Evolutionary conservation across 2,113 vertebrate species (phyloP).

Genomic region (Tichodroma muraria): DNA sequence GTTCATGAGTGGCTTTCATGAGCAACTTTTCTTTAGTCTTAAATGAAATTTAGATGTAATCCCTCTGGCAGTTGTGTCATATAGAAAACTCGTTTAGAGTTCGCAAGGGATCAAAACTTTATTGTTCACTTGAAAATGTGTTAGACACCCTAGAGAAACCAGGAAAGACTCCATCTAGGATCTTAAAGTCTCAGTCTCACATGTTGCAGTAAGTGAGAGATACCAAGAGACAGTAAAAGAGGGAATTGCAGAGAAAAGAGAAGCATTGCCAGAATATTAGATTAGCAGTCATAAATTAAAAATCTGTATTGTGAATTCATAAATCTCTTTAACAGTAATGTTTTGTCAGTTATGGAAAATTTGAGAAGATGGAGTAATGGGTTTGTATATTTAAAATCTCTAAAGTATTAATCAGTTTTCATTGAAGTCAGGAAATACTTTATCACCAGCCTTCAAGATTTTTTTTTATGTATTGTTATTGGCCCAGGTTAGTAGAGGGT

Average conservation of each 20-base stretch:
- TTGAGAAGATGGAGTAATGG: neutral
- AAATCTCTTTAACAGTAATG: slow-evolving; percentile 4
- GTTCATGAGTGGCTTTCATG: neutral
- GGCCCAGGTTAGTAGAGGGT: slow-evolving; percentile 17
- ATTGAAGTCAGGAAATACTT: slow-evolving; percentile 4
- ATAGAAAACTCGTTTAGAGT: slow-evolving; percentile 17
- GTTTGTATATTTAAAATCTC: neutral
- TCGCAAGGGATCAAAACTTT: neutral
- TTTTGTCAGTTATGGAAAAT: neutral
- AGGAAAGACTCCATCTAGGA: neutral
- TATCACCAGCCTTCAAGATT: slow-evolving; percentile 18
- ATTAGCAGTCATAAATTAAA: slow-evolving; percentile 34
- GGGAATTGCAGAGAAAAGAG: neutral
- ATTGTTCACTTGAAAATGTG: neutral
- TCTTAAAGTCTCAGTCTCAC: neutral
- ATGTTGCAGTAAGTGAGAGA: neutral
- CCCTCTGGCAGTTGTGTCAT: neutral
- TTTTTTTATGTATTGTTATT: slow-evolving; percentile 45
- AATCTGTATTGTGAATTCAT: slow-evolving; percentile 18
- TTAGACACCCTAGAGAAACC: neutral
- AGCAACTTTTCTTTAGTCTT: slow-evolving; percentile 15
- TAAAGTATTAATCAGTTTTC: slow-evolving; percentile 11
- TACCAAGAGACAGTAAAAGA: neutral
- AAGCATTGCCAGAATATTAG: slow-evolving; percentile 17
- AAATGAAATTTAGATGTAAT: slow-evolving; percentile 22